Conservation (phyloP, 2,113 vertebrate species). For the Tragelaphus scriptus region DNA sequence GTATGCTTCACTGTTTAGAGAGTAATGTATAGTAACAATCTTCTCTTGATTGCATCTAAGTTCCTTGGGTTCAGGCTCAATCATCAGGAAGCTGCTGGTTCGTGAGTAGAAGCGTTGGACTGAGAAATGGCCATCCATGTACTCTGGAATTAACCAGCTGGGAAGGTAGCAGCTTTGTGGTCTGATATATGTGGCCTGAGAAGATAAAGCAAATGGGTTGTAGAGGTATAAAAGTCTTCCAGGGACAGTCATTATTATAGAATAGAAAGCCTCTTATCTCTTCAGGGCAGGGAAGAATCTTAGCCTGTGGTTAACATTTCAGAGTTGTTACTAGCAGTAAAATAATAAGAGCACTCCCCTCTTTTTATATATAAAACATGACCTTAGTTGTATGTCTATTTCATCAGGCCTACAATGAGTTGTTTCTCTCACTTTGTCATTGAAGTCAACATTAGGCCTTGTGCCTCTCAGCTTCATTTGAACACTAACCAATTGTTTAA, state of each 20-base stretch:
- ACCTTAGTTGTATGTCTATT: neutral
- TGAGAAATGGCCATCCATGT: slow-evolving; percentile 10
- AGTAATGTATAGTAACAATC: slow-evolving; percentile 52
- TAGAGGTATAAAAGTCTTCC: neutral
- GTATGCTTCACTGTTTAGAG: slow-evolving; percentile 68
- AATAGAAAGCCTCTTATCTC: neutral
- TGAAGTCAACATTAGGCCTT: neutral
- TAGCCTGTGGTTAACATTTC: neutral
- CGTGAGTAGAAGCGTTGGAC: slow-evolving; percentile 77
- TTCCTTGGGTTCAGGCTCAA: slow-evolving; percentile 53
- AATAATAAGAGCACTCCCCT: neutral
- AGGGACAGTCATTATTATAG: neutral
- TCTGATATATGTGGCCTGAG: slow-evolving; percentile 63
- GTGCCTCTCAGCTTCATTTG: neutral
- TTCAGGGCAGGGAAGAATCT: neutral
- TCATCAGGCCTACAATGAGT: neutral
- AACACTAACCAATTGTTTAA: neutral
- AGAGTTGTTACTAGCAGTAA: neutral
- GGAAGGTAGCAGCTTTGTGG: slow-evolving; percentile 64
- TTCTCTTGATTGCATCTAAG: slow-evolving; percentile 73
- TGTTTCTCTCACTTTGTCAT: neutral
- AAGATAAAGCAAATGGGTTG: neutral
- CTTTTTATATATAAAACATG: neutral
- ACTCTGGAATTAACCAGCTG: slow-evolving; percentile 41
- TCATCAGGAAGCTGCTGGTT: slow-evolving; percentile 77